Base-by-base conservation (phyloP, 2,797 vertebrate genomes). In the Ceryle rudis region DNA sequence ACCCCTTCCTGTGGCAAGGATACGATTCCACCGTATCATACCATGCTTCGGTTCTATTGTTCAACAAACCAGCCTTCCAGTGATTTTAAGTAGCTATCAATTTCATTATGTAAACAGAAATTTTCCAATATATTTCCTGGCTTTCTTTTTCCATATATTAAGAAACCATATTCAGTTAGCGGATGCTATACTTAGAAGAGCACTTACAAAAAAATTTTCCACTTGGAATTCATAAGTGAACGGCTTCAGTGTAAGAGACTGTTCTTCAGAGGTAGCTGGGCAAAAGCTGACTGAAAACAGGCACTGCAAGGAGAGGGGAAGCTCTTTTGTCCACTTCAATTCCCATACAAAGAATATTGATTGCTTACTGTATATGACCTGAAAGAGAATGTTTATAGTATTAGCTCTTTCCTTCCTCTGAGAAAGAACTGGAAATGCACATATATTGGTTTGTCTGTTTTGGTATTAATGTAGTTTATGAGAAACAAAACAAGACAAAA, bases 261-360 rank as follows among this genome's bases (percentile, higher is more conserved):
- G 98, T 44, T 96, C 98, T 46, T 97, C 97, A 65, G 96, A 97
- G 55, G 98, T 98, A 80, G 97, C 97, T 1, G 98, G 99, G 52
- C 96, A 98, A 96, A 99, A 99, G 90, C 97, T 98, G 79, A 99
- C 97, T 37, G 99, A 99, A 97, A 99, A 99, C 64, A 97, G 97
- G 90, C 98, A 99, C 93, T 98, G 98, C 79, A 99, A 98, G 81
- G 98, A 97, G 19, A 98, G 94, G 51, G 99, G 98, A 41, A 98
- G 98, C 87, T 98, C 98, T 44, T 96, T 97, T 39, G 96, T 98
- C 99, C 99, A 99, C 92, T 97, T 98, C 96, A 99, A 90, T 98
- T 99, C 99, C 99, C 99, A 99, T 90, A 99, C 92, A 82, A 99
- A 99, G 98, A 99, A 99, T 96, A 99, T 97, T 5, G 98, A 98